Conservation (phyloP, 53 echinoderm and acorn worm species). For the Apostichopus leukothele region DNA sequence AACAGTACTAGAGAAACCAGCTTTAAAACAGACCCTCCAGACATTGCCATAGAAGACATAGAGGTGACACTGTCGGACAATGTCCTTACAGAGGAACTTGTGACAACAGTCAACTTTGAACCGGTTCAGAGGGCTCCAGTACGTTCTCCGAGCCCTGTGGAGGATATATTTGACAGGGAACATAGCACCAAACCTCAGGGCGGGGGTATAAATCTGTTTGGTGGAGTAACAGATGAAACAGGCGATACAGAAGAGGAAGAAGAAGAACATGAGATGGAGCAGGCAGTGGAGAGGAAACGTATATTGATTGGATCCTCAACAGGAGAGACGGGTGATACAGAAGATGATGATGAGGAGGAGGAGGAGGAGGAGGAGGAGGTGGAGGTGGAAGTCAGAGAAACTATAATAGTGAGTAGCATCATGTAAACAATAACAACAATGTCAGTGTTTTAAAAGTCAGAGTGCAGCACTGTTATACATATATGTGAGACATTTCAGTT, state of each 20-base stretch:
- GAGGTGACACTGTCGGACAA: conserved; percentile 34
- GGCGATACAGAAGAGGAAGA: conserved; percentile 1
- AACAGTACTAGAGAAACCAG: conserved; percentile 25
- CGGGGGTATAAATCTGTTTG: conserved; percentile 7
- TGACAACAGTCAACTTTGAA: background rate
- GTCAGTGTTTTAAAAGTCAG: no score
- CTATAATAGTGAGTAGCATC: background rate
- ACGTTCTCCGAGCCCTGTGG: background rate
- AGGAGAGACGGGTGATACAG: conserved; percentile 19
- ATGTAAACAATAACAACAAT: no score
- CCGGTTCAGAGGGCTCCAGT: conserved; percentile 1
- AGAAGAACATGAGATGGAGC: background rate
- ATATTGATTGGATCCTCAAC: conserved; percentile 16
- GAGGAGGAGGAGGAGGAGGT: background rate
- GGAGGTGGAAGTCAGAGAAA: background rate
- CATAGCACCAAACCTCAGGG: conserved; percentile 3
- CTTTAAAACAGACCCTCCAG: background rate
- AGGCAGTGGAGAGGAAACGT: background rate
- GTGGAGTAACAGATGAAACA: background rate
- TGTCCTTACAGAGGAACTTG: conserved; percentile 20
- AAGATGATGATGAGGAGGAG: background rate
- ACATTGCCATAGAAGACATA: conserved; percentile 12
- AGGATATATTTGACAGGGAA: background rate
- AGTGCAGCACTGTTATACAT: no score
- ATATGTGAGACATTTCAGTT: no score